phyloP scores from a whole-genome alignment of 2,888 invertebrate species.

The Chymomyza fuscimana region DNA sequence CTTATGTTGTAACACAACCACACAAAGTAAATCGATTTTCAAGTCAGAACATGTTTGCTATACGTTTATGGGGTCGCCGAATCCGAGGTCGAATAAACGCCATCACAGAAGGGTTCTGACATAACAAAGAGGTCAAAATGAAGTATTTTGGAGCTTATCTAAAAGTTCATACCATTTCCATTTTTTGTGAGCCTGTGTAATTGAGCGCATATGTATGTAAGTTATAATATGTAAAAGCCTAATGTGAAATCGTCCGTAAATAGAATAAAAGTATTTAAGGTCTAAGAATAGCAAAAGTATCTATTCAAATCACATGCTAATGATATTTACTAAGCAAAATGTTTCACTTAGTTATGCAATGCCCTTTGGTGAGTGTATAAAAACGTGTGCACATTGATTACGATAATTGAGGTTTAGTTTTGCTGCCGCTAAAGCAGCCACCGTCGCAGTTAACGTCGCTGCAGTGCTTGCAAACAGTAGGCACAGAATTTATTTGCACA shows the following conservation, averaged over 20 bases:
- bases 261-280: background rate
- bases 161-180: too few relatives aligned
- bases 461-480: slow-evolving; percentile 1
- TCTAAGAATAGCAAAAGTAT: background rate
- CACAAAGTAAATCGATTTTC: too few relatives aligned
- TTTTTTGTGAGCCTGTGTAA: too few relatives aligned
- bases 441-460: slow-evolving; percentile 2
- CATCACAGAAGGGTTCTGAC: too few relatives aligned
- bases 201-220: background rate
- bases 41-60: too few relatives aligned
- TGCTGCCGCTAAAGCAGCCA: slow-evolving; percentile 1
- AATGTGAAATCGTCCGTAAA: background rate
- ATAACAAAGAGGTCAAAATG: too few relatives aligned
- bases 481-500: background rate
- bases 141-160: too few relatives aligned
- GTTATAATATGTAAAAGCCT: too few relatives aligned
- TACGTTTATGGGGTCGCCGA: too few relatives aligned
- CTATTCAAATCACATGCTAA: background rate
- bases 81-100: too few relatives aligned
- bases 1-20: too few relatives aligned
- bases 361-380: slow-evolving; percentile 3
- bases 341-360: background rate
- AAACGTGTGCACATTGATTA: slow-evolving; percentile 39
- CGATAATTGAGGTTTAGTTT: slow-evolving; percentile 1
- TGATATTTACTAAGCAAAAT: background rate